Conservation (phyloP, 2,113 vertebrate genomes). For the Butastur rufipennis region DNA sequence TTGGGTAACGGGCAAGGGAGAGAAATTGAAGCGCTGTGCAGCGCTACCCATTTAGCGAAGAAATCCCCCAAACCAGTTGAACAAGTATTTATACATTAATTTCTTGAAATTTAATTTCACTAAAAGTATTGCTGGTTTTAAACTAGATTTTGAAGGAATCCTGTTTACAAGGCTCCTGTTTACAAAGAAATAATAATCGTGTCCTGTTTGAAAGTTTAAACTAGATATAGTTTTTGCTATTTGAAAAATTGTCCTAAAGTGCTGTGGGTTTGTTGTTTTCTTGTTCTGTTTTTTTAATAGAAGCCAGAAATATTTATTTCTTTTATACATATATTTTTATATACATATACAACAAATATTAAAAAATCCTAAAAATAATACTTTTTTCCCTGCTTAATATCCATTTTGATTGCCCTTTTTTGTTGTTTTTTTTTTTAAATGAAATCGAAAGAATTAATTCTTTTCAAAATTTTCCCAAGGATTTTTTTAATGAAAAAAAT, state of each 20-base stretch:
- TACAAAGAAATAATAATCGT: not conserved
- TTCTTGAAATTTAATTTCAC: not conserved
- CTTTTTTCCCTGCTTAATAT: not conserved
- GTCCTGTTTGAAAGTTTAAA: not conserved
- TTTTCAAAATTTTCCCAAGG: not conserved
- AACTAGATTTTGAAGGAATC: not conserved
- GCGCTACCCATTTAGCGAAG: not conserved
- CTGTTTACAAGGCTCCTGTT: not conserved
- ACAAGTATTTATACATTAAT: not conserved
- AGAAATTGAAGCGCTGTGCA: rapidly evolving
- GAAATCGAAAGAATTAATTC: not conserved
- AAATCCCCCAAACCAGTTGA: not conserved
- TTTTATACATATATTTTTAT: not conserved
- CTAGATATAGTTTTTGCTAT: not conserved
- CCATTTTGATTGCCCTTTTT: not conserved
- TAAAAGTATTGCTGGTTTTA: not conserved
- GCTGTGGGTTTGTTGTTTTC: not conserved
- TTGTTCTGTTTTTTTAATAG: not conserved
- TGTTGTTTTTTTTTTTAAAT: not conserved
- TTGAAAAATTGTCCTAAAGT: not conserved
- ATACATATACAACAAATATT: not conserved
- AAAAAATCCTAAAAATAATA: not conserved
- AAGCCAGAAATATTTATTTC: not conserved
- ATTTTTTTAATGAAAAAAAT: not conserved
- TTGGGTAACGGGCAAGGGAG: not conserved